These are phyloP conservation scores for Elysia chlorotica DNA, from an alignment of 1,140 invertebrate genomes.

Conservation along the genomic window DNA sequence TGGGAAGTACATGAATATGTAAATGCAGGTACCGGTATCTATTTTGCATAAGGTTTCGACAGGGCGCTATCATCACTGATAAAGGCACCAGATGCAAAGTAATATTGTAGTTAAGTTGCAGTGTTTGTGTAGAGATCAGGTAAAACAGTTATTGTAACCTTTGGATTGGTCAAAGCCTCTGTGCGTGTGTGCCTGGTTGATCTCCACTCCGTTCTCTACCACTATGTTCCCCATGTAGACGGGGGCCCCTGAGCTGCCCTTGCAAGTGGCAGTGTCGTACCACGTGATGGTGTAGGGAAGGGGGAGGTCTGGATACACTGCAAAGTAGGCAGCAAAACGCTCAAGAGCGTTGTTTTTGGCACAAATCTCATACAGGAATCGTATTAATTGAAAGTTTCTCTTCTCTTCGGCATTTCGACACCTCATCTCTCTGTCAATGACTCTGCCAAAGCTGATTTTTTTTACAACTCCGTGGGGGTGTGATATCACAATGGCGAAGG, in stretches of 20 bases:
- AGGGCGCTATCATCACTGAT: no score
- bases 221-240: slow-evolving; percentile 16
- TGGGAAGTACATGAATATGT: no score
- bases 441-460: slow-evolving; percentile 11
- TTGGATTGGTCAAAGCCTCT: background rate
- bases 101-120: no score
- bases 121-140: no score
- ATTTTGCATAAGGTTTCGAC: no score
- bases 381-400: background rate
- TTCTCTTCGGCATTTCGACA: background rate
- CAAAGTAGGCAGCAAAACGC: background rate
- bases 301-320: background rate
- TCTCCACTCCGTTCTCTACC: slow-evolving; percentile 6
- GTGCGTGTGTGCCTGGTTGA: slow-evolving; percentile 12
- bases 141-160: slow-evolving; percentile 8
- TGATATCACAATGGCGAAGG: slow-evolving; percentile 12
- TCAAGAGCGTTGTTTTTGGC: background rate
- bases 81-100: no score
- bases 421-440: background rate
- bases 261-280: slow-evolving; percentile 11
- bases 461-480: slow-evolving; percentile 12
- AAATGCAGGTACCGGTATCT: no score
- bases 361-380: background rate
- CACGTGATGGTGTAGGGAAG: background rate
- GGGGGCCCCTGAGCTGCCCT: slow-evolving; percentile 14